Conservation (phyloP, 2,797 vertebrate species). For the Enteromius paludinosus region DNA sequence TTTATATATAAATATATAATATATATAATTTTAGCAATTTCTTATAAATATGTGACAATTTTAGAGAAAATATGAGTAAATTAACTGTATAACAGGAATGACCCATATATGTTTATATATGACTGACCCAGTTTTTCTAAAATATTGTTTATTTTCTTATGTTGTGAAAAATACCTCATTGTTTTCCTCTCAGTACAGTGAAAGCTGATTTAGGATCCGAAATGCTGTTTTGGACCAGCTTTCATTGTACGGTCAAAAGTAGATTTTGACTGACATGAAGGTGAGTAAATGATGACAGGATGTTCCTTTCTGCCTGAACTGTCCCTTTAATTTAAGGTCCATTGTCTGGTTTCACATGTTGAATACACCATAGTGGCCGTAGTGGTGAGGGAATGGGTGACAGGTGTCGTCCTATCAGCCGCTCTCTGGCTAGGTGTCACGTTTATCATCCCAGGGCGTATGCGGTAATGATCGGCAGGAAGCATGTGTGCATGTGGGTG, state of each 20-base stretch:
- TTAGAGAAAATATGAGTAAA: too few relatives aligned
- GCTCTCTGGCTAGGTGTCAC: slow-evolving; percentile 38
- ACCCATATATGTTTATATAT: too few relatives aligned
- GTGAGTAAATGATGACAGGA: slow-evolving; percentile 13
- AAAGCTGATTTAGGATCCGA: not conserved
- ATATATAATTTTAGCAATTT: too few relatives aligned
- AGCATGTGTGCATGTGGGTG: slow-evolving; percentile 29
- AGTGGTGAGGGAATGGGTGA: slow-evolving; percentile 39
- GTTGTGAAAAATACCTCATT: not conserved
- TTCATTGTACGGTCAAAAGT: not conserved
- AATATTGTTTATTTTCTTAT: not conserved
- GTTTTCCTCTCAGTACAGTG: not conserved
- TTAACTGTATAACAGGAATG: too few relatives aligned
- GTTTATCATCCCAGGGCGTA: slow-evolving; percentile 51
- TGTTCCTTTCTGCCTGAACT: slow-evolving; percentile 1
- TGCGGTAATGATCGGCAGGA: slow-evolving; percentile 50
- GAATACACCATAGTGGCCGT: not conserved
- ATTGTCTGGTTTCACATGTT: not conserved
- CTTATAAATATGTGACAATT: too few relatives aligned
- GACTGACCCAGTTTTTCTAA: not conserved
- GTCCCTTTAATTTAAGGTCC: not conserved
- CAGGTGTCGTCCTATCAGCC: slow-evolving; percentile 50
- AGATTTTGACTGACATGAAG: not conserved
- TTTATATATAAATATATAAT: too few relatives aligned
- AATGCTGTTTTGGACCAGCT: not conserved